These are phyloP conservation scores for Hydrophis major DNA, from an alignment of 2,797 vertebrate species.

Conservation along the genomic window DNA sequence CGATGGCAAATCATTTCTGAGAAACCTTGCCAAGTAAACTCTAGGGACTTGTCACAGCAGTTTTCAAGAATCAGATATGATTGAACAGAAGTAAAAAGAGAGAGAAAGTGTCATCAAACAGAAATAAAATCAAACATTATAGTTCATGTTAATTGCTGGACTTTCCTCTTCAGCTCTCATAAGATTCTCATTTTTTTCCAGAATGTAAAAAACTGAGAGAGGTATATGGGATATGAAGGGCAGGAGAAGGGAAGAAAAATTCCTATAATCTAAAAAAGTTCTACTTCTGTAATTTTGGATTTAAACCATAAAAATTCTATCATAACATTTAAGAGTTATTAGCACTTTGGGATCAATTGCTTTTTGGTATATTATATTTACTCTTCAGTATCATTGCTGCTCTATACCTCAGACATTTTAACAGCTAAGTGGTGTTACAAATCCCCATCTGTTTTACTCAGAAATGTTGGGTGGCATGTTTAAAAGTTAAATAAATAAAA, in stretches of 20 bases:
- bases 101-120: background rate
- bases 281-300: background rate
- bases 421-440: background rate
- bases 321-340: background rate
- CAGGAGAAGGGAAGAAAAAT: background rate
- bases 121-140: background rate
- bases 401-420: background rate
- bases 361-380: background rate
- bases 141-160: background rate
- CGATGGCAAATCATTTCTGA: background rate
- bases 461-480: slow-evolving; percentile 15
- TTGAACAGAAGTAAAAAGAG: background rate
- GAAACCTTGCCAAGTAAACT: background rate
- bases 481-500: slow-evolving; percentile 37
- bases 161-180: background rate
- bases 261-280: background rate
- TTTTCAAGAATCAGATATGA: background rate
- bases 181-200: background rate
- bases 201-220: background rate
- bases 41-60: background rate
- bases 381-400: background rate
- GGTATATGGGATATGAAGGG: background rate
- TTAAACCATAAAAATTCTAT: background rate
- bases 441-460: background rate
- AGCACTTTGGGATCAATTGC: background rate